These are phyloP conservation scores for Nansenia antarctica DNA, from an alignment of 2,113 vertebrate species.

Conservation along the genomic window DNA sequence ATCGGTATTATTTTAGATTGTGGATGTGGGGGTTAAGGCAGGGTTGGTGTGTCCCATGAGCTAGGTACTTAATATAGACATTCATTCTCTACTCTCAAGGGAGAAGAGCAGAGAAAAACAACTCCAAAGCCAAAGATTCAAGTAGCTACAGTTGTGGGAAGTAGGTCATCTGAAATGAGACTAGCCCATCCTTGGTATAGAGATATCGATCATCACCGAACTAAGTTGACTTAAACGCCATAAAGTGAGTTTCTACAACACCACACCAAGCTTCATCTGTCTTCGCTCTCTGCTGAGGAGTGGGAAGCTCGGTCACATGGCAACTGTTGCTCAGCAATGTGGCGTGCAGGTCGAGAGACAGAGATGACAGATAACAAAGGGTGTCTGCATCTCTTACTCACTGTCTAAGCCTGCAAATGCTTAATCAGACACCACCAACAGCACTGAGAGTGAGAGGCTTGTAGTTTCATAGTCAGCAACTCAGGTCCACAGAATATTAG, in stretches of 20 bases:
- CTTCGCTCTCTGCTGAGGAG: neutral
- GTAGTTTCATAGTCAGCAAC: too few relatives aligned
- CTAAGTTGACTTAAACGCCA: neutral
- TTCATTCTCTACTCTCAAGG: neutral
- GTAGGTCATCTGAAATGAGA: neutral
- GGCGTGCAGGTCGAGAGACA: slow-evolving; percentile 16
- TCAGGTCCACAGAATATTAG: too few relatives aligned
- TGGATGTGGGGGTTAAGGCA: neutral
- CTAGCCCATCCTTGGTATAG: neutral
- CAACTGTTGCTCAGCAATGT: slow-evolving; percentile 51
- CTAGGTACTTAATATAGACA: neutral
- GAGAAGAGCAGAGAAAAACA: neutral
- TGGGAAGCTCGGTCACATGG: neutral
- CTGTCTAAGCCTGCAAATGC: neutral
- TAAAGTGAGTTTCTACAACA: neutral
- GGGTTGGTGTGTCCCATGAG: neutral
- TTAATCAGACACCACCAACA: too few relatives aligned
- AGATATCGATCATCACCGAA: neutral
- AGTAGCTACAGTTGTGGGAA: neutral
- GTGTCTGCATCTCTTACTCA: neutral
- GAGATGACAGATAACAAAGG: slow-evolving; percentile 26
- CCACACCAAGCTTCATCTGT: neutral
- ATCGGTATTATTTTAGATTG: neutral
- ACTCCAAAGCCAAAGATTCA: neutral
- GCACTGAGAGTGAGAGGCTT: too few relatives aligned